Conservation (phyloP, 2,888 invertebrate species). For the Ypsolopha sequella region DNA sequence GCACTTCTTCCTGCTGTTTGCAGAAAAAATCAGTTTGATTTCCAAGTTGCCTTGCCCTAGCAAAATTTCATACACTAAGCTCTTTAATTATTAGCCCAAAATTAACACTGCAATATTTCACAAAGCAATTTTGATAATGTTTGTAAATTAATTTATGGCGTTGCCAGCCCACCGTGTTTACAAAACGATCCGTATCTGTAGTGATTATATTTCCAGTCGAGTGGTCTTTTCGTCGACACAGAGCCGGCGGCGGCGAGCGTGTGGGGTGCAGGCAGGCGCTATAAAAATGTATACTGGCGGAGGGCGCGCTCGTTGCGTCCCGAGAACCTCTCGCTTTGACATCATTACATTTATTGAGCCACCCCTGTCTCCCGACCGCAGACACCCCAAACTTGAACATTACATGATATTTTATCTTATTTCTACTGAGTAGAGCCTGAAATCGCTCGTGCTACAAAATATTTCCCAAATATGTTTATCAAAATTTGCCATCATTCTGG, state of each 20-base stretch:
- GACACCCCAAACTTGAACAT: constrained; percentile 15
- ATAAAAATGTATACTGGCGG: constrained; percentile 43
- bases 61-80: no score
- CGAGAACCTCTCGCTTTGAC: constrained; percentile 39
- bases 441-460: constrained; percentile 6
- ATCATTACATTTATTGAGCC: constrained; percentile 49
- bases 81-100: background rate
- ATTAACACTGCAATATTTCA: background rate
- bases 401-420: background rate
- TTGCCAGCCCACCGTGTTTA: constrained; percentile 29
- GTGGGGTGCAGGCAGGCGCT: constrained; percentile 15
- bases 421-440: constrained; percentile 5
- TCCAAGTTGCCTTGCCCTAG: no score
- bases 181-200: constrained; percentile 44
- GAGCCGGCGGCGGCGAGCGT: constrained; percentile 3
- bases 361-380: constrained; percentile 33
- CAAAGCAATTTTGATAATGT: constrained; percentile 11
- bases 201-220: constrained; percentile 60
- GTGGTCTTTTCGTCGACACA: constrained; percentile 22
- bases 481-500: constrained; percentile 13
- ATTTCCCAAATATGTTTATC: constrained; percentile 7
- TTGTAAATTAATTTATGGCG: constrained; percentile 18
- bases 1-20: no score
- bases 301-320: constrained; percentile 26
- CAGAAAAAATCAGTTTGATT: no score